A percentile compares a stretch with the other conserved stretches of the same genome.
These are phyloP conservation scores for Zaprionus davidi DNA, from an alignment of 1,140 invertebrate genomes.

Conservation along the genomic window DNA sequence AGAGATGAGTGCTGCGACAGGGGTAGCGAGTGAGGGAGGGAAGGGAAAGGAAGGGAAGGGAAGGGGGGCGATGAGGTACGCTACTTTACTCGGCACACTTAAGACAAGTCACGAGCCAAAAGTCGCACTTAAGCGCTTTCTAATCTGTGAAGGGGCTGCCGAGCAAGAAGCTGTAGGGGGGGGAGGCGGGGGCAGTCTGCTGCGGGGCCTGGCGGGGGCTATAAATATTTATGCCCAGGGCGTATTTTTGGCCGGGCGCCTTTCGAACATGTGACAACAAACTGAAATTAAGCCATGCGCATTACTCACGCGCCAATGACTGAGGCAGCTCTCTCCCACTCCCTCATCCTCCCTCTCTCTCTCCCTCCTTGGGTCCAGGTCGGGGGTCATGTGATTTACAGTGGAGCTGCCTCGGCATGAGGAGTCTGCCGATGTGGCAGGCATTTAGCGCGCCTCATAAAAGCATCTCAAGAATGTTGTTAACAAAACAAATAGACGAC, in stretches of 20 bases:
- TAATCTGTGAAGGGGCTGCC: conserved; percentile 72
- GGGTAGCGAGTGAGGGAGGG: too few species aligned
- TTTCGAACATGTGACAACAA: conserved; percentile 77
- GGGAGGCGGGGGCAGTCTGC: not conserved
- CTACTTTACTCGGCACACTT: conserved; percentile 50
- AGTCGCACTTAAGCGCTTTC: conserved; percentile 82
- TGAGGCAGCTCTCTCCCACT: not conserved
- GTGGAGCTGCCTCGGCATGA: conserved; percentile 15
- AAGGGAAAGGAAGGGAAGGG: not conserved
- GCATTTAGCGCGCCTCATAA: conserved; percentile 72
- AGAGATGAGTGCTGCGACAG: not conserved
- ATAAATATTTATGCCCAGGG: conserved; percentile 72
- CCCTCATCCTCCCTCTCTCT: too few species aligned
- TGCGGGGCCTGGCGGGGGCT: conserved; percentile 23
- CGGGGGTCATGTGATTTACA: conserved; percentile 72
- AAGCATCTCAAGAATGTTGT: conserved; percentile 81
- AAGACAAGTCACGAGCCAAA: conserved; percentile 82
- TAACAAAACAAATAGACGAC: conserved; percentile 70
- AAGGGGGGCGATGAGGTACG: not conserved
- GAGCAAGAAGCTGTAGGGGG: not conserved
- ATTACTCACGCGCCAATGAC: conserved; percentile 68
- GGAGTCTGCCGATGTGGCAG: conserved; percentile 38
- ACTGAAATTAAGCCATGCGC: conserved; percentile 74
- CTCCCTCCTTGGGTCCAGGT: not conserved
- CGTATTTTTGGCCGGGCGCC: conserved; percentile 43